phyloP scores from a whole-genome alignment of 2,888 invertebrate genomes.

The Ceramica pisi region DNA sequence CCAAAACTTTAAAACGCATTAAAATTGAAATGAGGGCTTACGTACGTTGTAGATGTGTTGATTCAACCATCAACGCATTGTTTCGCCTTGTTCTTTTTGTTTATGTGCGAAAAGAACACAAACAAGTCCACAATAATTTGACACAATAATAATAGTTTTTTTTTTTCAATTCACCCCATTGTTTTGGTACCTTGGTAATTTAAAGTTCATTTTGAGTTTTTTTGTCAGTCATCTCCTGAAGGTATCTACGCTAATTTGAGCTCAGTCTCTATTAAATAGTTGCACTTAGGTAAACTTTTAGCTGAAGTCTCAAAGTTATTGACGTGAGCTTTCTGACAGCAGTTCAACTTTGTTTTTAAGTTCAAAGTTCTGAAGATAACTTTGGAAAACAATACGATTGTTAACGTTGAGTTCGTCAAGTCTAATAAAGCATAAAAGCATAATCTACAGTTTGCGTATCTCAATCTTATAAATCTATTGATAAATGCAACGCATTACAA shows the following conservation, averaged over 20 bases:
- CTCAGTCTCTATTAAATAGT: conserved; percentile 6
- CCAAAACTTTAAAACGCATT: no score
- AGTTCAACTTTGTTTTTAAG: conserved; percentile 8
- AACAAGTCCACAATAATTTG: no score
- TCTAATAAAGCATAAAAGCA: neutral
- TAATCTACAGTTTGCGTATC: neutral
- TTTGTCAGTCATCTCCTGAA: neutral
- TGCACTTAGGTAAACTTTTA: conserved; percentile 1
- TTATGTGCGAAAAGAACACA: no score
- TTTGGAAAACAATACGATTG: neutral
- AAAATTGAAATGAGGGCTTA: no score
- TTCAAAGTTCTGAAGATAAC: neutral
- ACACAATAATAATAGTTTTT: no score
- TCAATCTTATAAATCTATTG: neutral
- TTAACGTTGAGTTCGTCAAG: no score
- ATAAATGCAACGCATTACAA: no score
- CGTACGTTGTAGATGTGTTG: no score
- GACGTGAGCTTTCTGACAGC: conserved; percentile 25
- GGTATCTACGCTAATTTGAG: neutral
- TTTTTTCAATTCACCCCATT: no score
- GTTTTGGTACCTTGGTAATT: neutral
- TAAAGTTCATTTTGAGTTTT: neutral
- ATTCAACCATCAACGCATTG: no score
- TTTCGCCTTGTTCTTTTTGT: no score
- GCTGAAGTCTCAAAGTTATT: conserved; percentile 7